Evolutionary conservation across 2,113 vertebrate genomes (phyloP), one percentile per base, ranked within the genome.

Genomic region (Oncorhynchus tshawytscha): DNA sequence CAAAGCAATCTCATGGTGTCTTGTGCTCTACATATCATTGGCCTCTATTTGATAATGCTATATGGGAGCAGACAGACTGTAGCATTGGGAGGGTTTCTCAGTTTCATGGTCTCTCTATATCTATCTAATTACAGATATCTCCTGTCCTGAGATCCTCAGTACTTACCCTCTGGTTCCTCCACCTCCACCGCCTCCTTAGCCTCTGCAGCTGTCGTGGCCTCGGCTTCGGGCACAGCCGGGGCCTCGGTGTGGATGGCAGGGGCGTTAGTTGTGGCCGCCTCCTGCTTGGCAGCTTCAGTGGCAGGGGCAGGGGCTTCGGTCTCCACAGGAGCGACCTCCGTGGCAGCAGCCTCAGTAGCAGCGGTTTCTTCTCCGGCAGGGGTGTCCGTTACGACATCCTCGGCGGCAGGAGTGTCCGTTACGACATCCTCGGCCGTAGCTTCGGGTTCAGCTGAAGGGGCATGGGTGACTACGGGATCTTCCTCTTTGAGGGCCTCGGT

Each of bases 101-200:
- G 12, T 7, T 54, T 15, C 12, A 54, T 54, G 51, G 9, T 39
- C 7, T 45, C 39, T 45, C 39, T 45, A 45, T 11, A 45, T 45
- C 39, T 45, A 45, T 45, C 39, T 45, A 45, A 3, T 45, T 45
- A 9, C 39, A 54, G 51, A 16, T 54, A 18, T 18, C 51, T 18
- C 51, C 51, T 54, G 4, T 16, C 51, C 51, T 54, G 13, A 22
- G 8, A 70, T 11, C 13, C n/a, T 12, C 20, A 2, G 4, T 27
- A 54, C 64, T 75, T 13, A 73, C 78, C 82, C 54, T 77, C 76
- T 8, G 13, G 1, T 0, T 60, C 13, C n/a, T 86, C 72, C 4
- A 54, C 20, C 48, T 62, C 12, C 39, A 34, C 67, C 3, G 3
- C 29, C 15, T 15, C 54, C 54, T 45, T 34, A 12, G 18, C 20